Evolutionary conservation across 2,113 vertebrate species (phyloP).

Genomic region (Panthera leo): DNA sequence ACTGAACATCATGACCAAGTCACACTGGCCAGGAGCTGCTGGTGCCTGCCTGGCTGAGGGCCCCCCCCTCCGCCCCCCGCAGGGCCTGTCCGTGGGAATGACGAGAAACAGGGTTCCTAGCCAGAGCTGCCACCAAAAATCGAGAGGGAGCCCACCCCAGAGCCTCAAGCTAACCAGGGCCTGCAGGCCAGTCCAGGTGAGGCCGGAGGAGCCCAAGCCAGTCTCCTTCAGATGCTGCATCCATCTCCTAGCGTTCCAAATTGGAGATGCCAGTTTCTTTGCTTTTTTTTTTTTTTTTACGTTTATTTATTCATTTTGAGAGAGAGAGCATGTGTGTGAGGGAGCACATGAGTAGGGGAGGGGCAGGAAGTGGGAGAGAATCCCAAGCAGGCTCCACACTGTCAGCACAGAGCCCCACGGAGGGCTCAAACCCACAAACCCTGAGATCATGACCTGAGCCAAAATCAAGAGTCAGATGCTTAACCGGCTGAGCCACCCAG

Average conservation of each 20-base stretch:
- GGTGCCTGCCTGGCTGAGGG: background rate
- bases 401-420: no score
- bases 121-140: background rate
- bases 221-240: background rate
- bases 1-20: accelerated
- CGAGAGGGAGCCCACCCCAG: background rate
- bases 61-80: background rate
- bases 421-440: no score
- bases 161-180: background rate
- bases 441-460: no score
- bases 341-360: no score
- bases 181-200: background rate
- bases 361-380: no score
- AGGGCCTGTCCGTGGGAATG: background rate
- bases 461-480: no score
- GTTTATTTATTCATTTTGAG: no score
- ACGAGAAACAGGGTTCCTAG: background rate
- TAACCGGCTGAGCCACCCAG: no score
- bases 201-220: background rate
- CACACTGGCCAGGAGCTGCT: background rate
- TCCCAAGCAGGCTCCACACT: no score
- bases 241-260: background rate
- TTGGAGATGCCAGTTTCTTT: background rate
- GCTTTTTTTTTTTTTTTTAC: no score
- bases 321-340: no score